Conservation (phyloP, 2,797 vertebrate genomes). For the Sebastes trivittatus region DNA sequence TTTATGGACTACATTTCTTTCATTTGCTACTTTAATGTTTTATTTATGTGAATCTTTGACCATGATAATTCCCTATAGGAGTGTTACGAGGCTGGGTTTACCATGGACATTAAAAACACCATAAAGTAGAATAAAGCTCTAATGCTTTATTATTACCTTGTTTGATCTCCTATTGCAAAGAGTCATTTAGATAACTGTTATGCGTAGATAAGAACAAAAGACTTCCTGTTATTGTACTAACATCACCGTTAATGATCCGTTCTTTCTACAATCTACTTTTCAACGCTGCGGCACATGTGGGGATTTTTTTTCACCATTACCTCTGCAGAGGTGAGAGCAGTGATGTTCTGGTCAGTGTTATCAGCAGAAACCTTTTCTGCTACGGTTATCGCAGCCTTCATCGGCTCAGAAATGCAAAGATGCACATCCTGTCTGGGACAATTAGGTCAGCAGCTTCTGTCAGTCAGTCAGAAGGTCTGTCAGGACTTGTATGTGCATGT, state of each 20-base stretch:
- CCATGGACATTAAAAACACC: not conserved
- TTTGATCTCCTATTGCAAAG: not conserved
- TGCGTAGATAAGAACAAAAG: not conserved
- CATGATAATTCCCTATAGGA: not conserved
- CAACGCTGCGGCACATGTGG: not conserved
- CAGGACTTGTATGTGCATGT: not conserved
- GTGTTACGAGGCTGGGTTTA: not conserved
- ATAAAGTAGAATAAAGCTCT: not conserved
- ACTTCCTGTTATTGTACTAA: not conserved
- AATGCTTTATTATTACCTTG: not conserved
- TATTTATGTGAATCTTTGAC: not conserved
- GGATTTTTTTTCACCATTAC: not conserved
- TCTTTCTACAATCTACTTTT: not conserved
- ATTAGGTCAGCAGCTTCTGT: not conserved
- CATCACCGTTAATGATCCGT: not conserved
- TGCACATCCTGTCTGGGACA: constrained; percentile 25
- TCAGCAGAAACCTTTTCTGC: not conserved
- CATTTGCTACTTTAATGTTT: not conserved
- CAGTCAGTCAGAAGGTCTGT: not conserved
- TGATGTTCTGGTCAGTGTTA: not conserved
- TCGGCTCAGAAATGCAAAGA: not conserved
- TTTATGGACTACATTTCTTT: too few species aligned
- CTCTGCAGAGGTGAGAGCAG: not conserved
- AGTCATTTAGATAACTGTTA: not conserved
- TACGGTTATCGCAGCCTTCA: not conserved